Percentiles rank a stretch among this genome's conserved stretches.
Evolutionary conservation across 2,888 invertebrate species (phyloP).

Genomic region (Aricia artaxerxes): DNA sequence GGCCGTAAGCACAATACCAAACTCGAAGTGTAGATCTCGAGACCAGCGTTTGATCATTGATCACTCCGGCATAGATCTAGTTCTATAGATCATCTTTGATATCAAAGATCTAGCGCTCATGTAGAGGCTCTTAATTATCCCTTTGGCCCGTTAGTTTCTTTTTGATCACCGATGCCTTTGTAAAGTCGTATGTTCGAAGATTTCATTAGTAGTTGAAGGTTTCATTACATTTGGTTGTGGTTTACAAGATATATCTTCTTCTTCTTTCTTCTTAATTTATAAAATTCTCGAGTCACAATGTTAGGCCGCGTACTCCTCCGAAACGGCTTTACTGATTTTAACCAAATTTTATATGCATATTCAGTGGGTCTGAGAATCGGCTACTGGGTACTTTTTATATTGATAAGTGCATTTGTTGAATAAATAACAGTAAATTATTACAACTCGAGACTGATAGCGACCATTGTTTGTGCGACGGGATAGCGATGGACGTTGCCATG

Average conservation of each 20-base stretch:
- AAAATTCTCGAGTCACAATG: too few relatives aligned
- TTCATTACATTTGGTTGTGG: background rate
- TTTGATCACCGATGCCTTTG: background rate
- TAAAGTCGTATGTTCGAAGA: background rate
- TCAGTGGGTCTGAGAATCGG: too few relatives aligned
- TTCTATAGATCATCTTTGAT: constrained; percentile 1
- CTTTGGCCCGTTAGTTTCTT: background rate
- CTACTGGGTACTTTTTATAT: too few relatives aligned
- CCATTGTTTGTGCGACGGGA: too few relatives aligned
- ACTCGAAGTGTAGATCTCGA: background rate
- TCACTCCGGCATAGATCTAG: background rate
- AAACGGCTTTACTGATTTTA: too few relatives aligned
- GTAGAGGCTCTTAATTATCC: constrained; percentile 4
- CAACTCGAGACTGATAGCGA: too few relatives aligned
- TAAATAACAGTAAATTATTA: too few relatives aligned
- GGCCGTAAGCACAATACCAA: background rate
- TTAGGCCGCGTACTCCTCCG: too few relatives aligned
- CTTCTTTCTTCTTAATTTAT: too few relatives aligned
- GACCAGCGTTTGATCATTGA: background rate
- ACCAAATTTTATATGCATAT: too few relatives aligned
- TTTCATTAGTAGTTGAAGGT: background rate
- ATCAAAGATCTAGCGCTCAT: constrained; percentile 12
- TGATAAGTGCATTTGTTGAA: too few relatives aligned
- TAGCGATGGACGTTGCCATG: too few relatives aligned
- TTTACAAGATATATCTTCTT: background rate